These are phyloP conservation scores for Cyclophora albipunctata DNA, from an alignment of 2,888 invertebrate species.

Conservation along the genomic window DNA sequence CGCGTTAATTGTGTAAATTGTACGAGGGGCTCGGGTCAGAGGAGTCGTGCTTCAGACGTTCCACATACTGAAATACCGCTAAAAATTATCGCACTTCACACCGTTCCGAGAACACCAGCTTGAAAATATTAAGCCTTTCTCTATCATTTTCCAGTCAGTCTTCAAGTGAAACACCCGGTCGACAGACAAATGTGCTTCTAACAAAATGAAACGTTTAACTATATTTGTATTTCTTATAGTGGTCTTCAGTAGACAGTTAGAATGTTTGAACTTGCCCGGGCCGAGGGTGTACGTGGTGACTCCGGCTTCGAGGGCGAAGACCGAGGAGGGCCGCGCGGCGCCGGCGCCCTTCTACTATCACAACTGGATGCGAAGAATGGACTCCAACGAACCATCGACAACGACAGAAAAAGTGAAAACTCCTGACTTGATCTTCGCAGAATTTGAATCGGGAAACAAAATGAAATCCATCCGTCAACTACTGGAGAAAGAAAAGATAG, in stretches of 20 bases:
- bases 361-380: conserved; percentile 64
- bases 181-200: conserved; percentile 32
- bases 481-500: conserved; percentile 49
- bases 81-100: conserved; percentile 65
- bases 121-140: conserved; percentile 35
- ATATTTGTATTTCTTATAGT: conserved; percentile 32
- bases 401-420: conserved; percentile 39
- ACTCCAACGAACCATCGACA: conserved; percentile 34
- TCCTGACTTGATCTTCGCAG: conserved; percentile 66
- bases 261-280: conserved; percentile 43
- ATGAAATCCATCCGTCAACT: conserved; percentile 61
- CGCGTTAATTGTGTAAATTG: conserved; percentile 66
- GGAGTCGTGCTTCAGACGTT: conserved; percentile 53
- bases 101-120: conserved; percentile 27
- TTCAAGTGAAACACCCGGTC: conserved; percentile 36
- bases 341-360: conserved; percentile 55
- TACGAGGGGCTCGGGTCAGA: conserved; percentile 43
- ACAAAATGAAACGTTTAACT: conserved; percentile 41
- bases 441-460: conserved; percentile 54
- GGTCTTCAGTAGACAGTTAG: conserved; percentile 31
- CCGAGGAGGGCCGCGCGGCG: conserved; percentile 44
- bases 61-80: conserved; percentile 65
- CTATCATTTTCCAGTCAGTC: conserved; percentile 50
- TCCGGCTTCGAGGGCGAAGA: conserved; percentile 42
- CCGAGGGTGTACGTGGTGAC: conserved; percentile 65